These are phyloP conservation scores for Dromaius novaehollandiae DNA, from an alignment of 2,113 vertebrate genomes.

Conservation along the genomic window DNA sequence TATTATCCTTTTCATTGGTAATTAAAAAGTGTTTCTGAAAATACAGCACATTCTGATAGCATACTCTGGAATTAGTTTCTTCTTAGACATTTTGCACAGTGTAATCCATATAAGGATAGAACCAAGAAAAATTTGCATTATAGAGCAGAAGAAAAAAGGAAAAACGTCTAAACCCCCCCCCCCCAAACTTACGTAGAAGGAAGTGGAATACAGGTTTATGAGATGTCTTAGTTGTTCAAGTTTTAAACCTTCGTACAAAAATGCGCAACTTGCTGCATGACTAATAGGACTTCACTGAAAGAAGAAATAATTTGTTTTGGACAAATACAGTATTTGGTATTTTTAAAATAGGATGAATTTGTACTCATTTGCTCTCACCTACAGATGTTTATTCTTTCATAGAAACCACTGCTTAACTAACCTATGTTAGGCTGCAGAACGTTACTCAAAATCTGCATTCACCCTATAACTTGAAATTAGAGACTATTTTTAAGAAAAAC, in stretches of 20 bases:
- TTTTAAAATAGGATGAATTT: neutral
- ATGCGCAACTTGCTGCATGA: neutral
- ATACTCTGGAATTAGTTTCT: neutral
- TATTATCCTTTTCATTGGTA: neutral
- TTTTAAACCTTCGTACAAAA: neutral
- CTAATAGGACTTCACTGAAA: neutral
- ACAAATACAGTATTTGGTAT: neutral
- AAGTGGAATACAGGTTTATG: too few relatives aligned
- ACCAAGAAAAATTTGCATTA: neutral
- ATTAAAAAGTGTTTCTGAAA: neutral
- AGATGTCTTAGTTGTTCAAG: too few relatives aligned
- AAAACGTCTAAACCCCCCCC: neutral
- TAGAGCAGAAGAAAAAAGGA: neutral
- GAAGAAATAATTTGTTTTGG: neutral
- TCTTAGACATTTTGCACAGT: neutral
- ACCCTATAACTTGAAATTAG: neutral
- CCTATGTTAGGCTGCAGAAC: neutral
- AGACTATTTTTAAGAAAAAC: neutral
- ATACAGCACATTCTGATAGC: neutral
- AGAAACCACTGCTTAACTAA: neutral
- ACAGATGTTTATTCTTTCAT: neutral
- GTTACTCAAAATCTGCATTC: neutral
- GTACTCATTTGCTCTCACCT: fast-evolving
- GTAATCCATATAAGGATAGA: neutral
- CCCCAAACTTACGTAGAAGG: too few relatives aligned